Conservation (phyloP, 2,113 vertebrate species). For the Microcebus tavaratra region DNA sequence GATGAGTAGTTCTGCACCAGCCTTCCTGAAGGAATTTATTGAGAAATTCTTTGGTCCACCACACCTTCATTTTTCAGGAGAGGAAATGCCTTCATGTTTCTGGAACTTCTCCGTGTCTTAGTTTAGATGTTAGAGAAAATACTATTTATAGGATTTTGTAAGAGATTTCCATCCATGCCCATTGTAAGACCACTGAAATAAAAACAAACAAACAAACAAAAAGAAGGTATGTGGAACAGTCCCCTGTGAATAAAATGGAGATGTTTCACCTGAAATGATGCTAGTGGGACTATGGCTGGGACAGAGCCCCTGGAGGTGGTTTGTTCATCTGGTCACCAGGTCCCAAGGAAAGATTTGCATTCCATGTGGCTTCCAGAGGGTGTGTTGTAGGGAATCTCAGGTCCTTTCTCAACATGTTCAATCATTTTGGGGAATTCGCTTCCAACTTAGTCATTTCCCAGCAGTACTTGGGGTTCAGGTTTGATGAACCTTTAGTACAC, state of each 20-base stretch:
- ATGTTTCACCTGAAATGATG: neutral
- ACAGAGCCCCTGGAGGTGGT: no score
- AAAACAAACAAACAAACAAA: neutral
- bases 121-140: conserved; percentile 20
- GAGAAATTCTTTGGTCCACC: neutral
- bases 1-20: neutral
- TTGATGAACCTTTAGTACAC: neutral
- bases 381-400: neutral
- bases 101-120: neutral
- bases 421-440: neutral
- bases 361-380: neutral
- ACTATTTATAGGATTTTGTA: neutral
- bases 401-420: neutral
- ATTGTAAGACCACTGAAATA: neutral
- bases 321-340: neutral
- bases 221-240: neutral
- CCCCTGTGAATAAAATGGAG: neutral
- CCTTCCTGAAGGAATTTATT: neutral
- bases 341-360: neutral
- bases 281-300: no score
- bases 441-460: conserved; percentile 15
- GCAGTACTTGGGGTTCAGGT: neutral
- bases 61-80: neutral
- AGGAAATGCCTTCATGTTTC: neutral
- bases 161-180: neutral